Conservation (phyloP, 2,888 invertebrate species). For the Smittia sp. region DNA sequence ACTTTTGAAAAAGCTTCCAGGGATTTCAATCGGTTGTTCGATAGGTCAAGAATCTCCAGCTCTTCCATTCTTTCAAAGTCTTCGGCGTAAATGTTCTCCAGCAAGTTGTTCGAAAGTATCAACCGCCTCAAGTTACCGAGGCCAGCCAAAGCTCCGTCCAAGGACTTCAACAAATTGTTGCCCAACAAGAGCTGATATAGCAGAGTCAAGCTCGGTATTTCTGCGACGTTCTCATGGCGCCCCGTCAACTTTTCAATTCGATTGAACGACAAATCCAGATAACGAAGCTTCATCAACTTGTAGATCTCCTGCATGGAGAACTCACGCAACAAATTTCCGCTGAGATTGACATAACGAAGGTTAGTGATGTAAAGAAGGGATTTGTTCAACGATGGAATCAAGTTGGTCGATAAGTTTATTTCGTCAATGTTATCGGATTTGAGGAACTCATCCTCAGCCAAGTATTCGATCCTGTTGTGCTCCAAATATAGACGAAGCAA, state of each 20-base stretch:
- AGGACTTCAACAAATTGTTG: conserved; percentile 66
- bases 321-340: conserved; percentile 70
- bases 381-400: conserved; percentile 67
- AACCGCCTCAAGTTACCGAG: conserved; percentile 69
- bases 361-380: conserved; percentile 68
- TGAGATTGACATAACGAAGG: conserved; percentile 68
- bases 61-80: conserved; percentile 76
- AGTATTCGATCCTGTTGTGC: conserved; percentile 70
- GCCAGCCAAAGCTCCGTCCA: conserved; percentile 74
- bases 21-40: conserved; percentile 71
- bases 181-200: conserved; percentile 70
- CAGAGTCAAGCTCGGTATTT: conserved; percentile 62
- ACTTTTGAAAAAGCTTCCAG: conserved; percentile 82
- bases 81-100: conserved; percentile 71
- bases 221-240: conserved; percentile 71
- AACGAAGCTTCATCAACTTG: conserved; percentile 67
- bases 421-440: conserved; percentile 68
- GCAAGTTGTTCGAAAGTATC: conserved; percentile 71
- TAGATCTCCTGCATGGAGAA: conserved; percentile 79
- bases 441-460: conserved; percentile 73
- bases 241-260: conserved; percentile 66
- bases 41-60: conserved; percentile 71
- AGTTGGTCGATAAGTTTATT: conserved; percentile 70
- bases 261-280: conserved; percentile 75
- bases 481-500: conserved; percentile 67